These are phyloP conservation scores for Phrixothrix hirtus DNA, from an alignment of 2,888 invertebrate genomes.

Conservation along the genomic window DNA sequence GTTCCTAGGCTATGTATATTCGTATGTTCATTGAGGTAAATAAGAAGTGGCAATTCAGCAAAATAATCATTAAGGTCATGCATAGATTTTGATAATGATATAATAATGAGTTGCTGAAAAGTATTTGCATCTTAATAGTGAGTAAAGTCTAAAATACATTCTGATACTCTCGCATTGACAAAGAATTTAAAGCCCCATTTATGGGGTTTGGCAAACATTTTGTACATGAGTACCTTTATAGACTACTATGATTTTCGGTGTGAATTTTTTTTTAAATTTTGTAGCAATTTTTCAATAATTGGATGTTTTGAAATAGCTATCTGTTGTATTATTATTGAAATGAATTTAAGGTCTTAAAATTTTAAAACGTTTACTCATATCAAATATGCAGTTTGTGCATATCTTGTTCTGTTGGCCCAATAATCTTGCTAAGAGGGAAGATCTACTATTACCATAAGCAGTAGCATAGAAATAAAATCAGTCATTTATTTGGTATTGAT, in stretches of 20 bases:
- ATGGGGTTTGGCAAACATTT: slow-evolving; percentile 23
- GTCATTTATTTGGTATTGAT: slow-evolving; percentile 34
- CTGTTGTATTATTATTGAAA: slow-evolving; percentile 28
- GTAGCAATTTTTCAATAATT: slow-evolving; percentile 37
- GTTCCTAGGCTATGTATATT: too few relatives aligned
- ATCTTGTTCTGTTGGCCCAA: slow-evolving; percentile 24
- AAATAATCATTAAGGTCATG: slow-evolving; percentile 36
- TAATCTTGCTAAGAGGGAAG: slow-evolving; percentile 38
- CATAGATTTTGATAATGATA: slow-evolving; percentile 20
- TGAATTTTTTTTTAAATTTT: slow-evolving; percentile 13
- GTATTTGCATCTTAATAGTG: too few relatives aligned
- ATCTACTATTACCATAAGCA: slow-evolving; percentile 42
- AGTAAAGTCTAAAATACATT: too few relatives aligned
- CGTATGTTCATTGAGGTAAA: slow-evolving; percentile 18
- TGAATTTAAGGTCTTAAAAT: slow-evolving; percentile 31
- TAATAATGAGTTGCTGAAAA: slow-evolving; percentile 22
- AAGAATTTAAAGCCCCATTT: slow-evolving; percentile 34
- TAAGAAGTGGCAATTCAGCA: slow-evolving; percentile 21
- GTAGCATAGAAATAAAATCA: slow-evolving; percentile 41
- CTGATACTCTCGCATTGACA: slow-evolving; percentile 21
- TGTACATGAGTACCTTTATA: slow-evolving; percentile 31
- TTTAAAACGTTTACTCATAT: slow-evolving; percentile 42
- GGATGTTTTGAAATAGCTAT: slow-evolving; percentile 41
- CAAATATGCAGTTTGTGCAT: slow-evolving; percentile 35
- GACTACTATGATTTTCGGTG: slow-evolving; percentile 29